phyloP scores from a whole-genome alignment of 1,140 invertebrate genomes.

The Musca domestica region DNA sequence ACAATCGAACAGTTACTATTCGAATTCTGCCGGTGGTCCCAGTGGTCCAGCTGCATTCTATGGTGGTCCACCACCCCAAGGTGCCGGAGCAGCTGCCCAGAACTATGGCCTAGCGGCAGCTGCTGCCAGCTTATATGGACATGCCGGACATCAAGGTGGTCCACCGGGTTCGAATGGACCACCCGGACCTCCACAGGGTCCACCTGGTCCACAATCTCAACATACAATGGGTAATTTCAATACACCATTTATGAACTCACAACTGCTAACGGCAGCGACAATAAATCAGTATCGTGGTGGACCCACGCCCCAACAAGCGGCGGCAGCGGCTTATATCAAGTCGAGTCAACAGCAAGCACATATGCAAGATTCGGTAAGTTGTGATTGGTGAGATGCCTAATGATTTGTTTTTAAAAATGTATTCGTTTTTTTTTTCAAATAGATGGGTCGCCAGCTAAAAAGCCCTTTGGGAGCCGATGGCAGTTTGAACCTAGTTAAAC shows the following conservation, averaged over 20 bases:
- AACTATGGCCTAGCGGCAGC: constrained; percentile 58
- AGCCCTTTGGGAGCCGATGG: constrained; percentile 59
- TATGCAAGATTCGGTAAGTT: constrained; percentile 54
- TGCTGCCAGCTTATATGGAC: constrained; percentile 56
- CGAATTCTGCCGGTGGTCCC: constrained; percentile 58
- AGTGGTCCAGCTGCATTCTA: constrained; percentile 53
- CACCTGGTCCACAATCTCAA: constrained; percentile 41
- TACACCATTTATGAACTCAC: constrained; percentile 54
- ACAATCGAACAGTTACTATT: constrained; percentile 63
- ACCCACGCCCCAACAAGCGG: constrained; percentile 54
- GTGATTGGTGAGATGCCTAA: not conserved
- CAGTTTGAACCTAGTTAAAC: constrained; percentile 48
- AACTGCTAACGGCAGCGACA: constrained; percentile 44
- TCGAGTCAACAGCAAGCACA: constrained; percentile 60
- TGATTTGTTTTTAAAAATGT: not conserved
- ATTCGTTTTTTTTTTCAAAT: constrained; percentile 15
- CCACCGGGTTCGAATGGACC: constrained; percentile 40
- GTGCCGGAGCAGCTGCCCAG: constrained; percentile 57
- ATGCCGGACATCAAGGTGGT: constrained; percentile 44
- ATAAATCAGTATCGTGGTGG: constrained; percentile 51
- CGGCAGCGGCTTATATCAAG: constrained; percentile 58
- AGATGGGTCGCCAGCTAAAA: constrained; percentile 58
- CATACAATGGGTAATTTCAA: constrained; percentile 53
- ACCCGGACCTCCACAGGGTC: constrained; percentile 34
- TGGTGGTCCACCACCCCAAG: constrained; percentile 44